Evolutionary conservation across 2,113 vertebrate genomes (phyloP), one percentile per base, ranked within the genome.

Genomic region (Pseudolaguvia tuberculata): DNA sequence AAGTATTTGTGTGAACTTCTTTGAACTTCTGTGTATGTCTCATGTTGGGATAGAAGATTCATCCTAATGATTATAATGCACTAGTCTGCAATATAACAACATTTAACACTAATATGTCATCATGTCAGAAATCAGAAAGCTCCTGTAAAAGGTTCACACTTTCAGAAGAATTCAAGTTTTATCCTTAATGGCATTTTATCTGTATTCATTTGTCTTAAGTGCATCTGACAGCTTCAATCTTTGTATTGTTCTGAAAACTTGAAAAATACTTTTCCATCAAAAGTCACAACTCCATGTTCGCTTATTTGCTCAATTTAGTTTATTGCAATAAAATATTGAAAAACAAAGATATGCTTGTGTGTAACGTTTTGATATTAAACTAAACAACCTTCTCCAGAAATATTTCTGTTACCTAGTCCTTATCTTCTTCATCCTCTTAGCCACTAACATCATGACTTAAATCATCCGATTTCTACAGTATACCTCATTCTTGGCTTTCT

Each of bases 141-240:
- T 61, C 18, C 18, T 61, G 29, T 31, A 39, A 5, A 59, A 59
- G 39, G 31, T 35, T 35, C 6, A 3, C 27, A 35, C 31, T 59
- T 35, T 1, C 29, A n/a, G 18, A 62, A 5, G 59, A 62, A n/a
- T 57, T 10, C 27, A 11, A 35, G 45, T 27, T 47, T 14, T 9
- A 47, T 62, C 35, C 18, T 63, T 58, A 48, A 13, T 11, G n/a
- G 45, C 58, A 65, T 59, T 70, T 20, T 27, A 51, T 29, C 18
- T 52, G 17, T 47, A 35, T 69, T 23, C 0, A 42, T 52, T 31
- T 35, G 14, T 31, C 11, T 50, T 65, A 18, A 57, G 66, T 75
- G 78, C 53, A 55, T 50, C 12, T 45, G 63, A 69, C 47, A 69
- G 47, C 20, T 50, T 57, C 52, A 65, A 71, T 59, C 70, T 59